Evolutionary conservation across 2,113 vertebrate genomes (phyloP), one percentile per base, ranked within the genome.

Genomic region (Odontophorus gujanensis): DNA sequence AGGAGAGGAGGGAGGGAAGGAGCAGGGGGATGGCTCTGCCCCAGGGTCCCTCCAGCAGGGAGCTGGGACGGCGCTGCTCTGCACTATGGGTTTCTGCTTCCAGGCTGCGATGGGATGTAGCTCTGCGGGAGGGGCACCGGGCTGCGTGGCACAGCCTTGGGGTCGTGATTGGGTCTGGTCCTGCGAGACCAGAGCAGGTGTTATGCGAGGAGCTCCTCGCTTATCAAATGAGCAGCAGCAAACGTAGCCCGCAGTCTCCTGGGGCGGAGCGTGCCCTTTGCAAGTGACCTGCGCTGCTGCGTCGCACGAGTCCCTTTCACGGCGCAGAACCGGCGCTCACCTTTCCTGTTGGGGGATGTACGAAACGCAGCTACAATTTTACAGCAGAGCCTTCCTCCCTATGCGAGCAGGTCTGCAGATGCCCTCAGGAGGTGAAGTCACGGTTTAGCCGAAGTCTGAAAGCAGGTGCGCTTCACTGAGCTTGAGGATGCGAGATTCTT

Each of bases 101-200:
- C 53, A 32, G n/a, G 38, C 59, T 2, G 0, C 19, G 69, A 16
- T 58, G 59, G 21, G 66, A 71, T 71, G 65, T 1, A 8, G 8
- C 7, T 15, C 3, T 61, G 1, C 10, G 17, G 34, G 48, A 87
- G 30, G 61, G 2, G 2, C 7, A 32, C 13, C 0, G 4, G 67
- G 19, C 19, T 38, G 30, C 30, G 32, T 28, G 80, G 26, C 0
- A 0, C 14, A 7, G 18, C 16, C 32, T 55, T 0, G 0, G 42
- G 43, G 13, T 63, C 16, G 3, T 22, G 42, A 8, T 42, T n/a
- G 65, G 34, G 47, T 36, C 34, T 14, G 67, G 17, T 26, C 36
- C 48, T 71, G 67, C 12, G 19, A 51, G 68, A 38, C 8, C 51
- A 53, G 26, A 53, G 51, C 25, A 38, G 28, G 50, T 66, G 89